Base-by-base conservation (phyloP, 2,888 invertebrate genomes). In the Apoda limacodes region DNA sequence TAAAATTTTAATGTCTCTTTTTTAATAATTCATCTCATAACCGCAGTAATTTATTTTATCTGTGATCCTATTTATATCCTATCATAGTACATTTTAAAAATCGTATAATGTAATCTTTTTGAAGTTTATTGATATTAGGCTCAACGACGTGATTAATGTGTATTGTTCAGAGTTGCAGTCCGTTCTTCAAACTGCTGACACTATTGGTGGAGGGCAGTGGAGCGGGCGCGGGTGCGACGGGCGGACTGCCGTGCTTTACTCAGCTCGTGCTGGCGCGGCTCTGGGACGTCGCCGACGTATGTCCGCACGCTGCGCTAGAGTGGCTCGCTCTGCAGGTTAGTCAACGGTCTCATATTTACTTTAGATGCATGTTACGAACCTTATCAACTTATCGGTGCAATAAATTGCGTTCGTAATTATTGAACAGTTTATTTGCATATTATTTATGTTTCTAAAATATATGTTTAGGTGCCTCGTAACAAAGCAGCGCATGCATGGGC, bases 401-500 rank as follows among this genome's bases (percentile, higher is more conserved):
- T 17, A 5, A 32, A 15, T 9, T 7, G n/a, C n/a, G n/a, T n/a
- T n/a, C n/a, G n/a, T n/a, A n/a, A n/a, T n/a, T n/a, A n/a, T n/a
- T n/a, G n/a, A n/a, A n/a, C n/a, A n/a, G n/a, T n/a, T n/a, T n/a
- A n/a, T n/a, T n/a, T n/a, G n/a, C n/a, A n/a, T n/a, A n/a, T n/a
- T n/a, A n/a, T n/a, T 6, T n/a, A n/a, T n/a, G n/a, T n/a, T n/a
- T n/a, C n/a, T n/a, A n/a, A n/a, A n/a, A 15, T 19, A n/a, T 13
- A 6, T 43, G 56, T n/a, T 52, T 60, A 57, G 80, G 88, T 88
- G 2, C 90, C 94, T 0, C 85, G 95, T 37, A 96, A 95, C 71
- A 92, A 95, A 60, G 84, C 93, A 27, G 94, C 93, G 0, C 95
- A 95, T 66, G 86, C 90, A 25, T 95, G 94, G 92, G 93, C 95